phyloP scores from a whole-genome alignment of 1,140 invertebrate species.

The Centruroides sculpturatus region DNA sequence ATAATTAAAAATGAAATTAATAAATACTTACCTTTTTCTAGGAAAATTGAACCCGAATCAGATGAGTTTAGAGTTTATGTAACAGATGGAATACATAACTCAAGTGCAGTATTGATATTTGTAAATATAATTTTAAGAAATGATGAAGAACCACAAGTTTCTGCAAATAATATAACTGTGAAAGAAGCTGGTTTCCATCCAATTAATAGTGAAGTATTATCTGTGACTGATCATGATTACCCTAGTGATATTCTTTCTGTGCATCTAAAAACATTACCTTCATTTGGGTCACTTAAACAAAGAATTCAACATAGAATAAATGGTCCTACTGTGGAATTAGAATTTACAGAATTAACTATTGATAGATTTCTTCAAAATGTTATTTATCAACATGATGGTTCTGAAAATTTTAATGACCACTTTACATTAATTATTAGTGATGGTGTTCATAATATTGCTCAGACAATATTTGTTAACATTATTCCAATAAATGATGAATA shows the following conservation, averaged over 20 bases:
- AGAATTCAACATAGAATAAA: slow-evolving; percentile 5
- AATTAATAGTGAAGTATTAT: slow-evolving; percentile 4
- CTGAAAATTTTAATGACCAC: slow-evolving; percentile 6
- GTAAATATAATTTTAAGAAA: slow-evolving; percentile 9
- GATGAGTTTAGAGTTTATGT: slow-evolving; percentile 12
- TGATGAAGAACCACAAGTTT: slow-evolving; percentile 11
- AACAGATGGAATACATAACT: slow-evolving; percentile 12
- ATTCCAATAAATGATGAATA: slow-evolving; percentile 12
- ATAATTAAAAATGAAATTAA: not conserved
- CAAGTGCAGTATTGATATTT: slow-evolving; percentile 6
- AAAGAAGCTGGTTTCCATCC: slow-evolving; percentile 1
- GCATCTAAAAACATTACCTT: slow-evolving; percentile 3
- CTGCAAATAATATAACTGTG: slow-evolving; percentile 6
- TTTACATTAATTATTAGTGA: slow-evolving; percentile 10
- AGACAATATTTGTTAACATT: slow-evolving; percentile 3
- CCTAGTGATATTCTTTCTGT: slow-evolving; percentile 10
- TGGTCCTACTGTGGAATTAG: slow-evolving; percentile 6
- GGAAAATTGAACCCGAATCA: slow-evolving; percentile 11
- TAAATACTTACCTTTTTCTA: not conserved
- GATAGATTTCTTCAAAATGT: slow-evolving; percentile 11
- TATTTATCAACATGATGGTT: slow-evolving; percentile 9
- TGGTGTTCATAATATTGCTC: slow-evolving; percentile 2
- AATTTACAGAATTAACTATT: slow-evolving; percentile 7
- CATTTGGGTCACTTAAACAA: slow-evolving; percentile 5
- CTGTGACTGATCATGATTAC: slow-evolving; percentile 7